Conservation (phyloP, 1,140 invertebrate genomes). For the Phortica variegata region DNA sequence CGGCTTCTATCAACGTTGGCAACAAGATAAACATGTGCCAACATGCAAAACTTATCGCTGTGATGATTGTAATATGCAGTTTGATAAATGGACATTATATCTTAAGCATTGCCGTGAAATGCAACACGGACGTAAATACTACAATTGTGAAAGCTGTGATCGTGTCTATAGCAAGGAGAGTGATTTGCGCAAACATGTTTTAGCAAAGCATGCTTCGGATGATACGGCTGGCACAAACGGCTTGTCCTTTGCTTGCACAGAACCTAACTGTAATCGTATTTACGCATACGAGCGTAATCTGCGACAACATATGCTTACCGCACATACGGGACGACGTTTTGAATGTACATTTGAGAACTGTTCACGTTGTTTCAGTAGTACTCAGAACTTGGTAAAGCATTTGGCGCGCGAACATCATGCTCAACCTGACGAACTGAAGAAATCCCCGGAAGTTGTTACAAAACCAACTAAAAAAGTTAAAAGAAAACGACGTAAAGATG, state of each 20-base stretch:
- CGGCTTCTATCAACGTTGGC: slow-evolving; percentile 44
- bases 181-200: slow-evolving; percentile 30
- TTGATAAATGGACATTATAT: slow-evolving; percentile 47
- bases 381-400: slow-evolving; percentile 43
- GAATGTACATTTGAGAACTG: slow-evolving; percentile 34
- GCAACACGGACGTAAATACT: slow-evolving; percentile 27
- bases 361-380: slow-evolving; percentile 39
- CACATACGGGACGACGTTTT: slow-evolving; percentile 40
- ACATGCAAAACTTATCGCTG: slow-evolving; percentile 44
- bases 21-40: slow-evolving; percentile 36
- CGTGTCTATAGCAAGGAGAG: slow-evolving; percentile 27
- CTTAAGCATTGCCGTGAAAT: slow-evolving; percentile 41
- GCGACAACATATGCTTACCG: slow-evolving; percentile 31
- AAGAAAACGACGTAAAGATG: slow-evolving; percentile 40
- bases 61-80: slow-evolving; percentile 19
- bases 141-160: slow-evolving; percentile 38
- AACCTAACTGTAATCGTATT: slow-evolving; percentile 28
- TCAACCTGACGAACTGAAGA: background rate
- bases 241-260: slow-evolving; percentile 24
- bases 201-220: slow-evolving; percentile 27
- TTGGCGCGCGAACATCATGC: slow-evolving; percentile 20
- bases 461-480: slow-evolving; percentile 1
- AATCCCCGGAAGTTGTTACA: background rate
- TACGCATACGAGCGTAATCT: slow-evolving; percentile 46
- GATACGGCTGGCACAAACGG: background rate